These are phyloP conservation scores for Apeira syringaria DNA, from an alignment of 2,888 invertebrate genomes.

Conservation along the genomic window DNA sequence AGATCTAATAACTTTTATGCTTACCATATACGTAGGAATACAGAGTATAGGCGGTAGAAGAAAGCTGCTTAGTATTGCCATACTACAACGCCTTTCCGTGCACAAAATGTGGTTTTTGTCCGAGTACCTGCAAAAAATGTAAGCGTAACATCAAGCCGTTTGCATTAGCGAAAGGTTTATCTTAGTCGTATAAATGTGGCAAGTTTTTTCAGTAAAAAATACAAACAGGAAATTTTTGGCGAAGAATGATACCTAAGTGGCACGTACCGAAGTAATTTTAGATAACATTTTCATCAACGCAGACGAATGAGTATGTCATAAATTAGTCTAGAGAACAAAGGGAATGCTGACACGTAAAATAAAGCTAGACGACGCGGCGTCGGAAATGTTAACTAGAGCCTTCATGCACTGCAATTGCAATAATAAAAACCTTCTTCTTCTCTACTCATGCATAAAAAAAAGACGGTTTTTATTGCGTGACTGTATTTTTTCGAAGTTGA, in stretches of 20 bases:
- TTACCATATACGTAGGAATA: conserved; percentile 90
- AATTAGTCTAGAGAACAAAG: conserved; percentile 8
- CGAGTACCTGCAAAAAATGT: conserved; percentile 86
- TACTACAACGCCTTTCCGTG: conserved; percentile 89
- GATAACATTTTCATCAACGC: conserved; percentile 1
- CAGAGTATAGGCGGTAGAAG: conserved; percentile 91
- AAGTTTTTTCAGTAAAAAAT: not conserved
- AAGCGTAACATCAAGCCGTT: no score
- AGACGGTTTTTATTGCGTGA: no score
- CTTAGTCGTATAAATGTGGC: no score
- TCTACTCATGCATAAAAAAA: no score
- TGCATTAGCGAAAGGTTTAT: no score
- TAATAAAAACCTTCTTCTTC: no score
- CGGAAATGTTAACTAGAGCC: not conserved
- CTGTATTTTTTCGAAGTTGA: no score
- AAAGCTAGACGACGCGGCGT: not conserved
- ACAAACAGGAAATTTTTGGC: not conserved
- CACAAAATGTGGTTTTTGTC: conserved; percentile 89
- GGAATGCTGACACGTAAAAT: not conserved
- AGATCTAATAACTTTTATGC: conserved; percentile 16
- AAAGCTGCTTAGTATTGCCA: conserved; percentile 90
- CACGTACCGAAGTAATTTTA: not conserved
- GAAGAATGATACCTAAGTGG: not conserved
- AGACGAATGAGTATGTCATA: not conserved
- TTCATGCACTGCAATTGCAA: no score